Base-by-base conservation (phyloP, 1,140 invertebrate genomes). In the Idris sp. region DNA sequence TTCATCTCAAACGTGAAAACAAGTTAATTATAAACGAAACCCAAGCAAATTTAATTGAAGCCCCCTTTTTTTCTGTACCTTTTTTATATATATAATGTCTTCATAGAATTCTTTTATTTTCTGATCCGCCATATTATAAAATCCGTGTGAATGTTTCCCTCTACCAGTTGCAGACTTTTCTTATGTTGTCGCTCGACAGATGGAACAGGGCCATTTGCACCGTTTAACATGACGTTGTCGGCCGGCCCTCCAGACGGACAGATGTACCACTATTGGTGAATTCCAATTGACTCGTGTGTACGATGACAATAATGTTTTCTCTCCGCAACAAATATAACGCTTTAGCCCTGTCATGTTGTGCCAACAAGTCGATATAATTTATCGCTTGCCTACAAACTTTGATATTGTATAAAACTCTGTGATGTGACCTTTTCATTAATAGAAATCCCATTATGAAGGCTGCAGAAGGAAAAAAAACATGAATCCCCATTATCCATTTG, bases 121-220 rank as follows among this genome's bases (percentile, higher is more conserved):
- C n/a, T n/a, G n/a, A n/a, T 65, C 53, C 53, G 59, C 67, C 65
- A 48, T 51, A 7, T 18, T 59, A 33, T 59, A 16, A 54, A 67
- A 56, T 65, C 40, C 40, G 49, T 74, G 58, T 58, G 58, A 68
- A 67, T 38, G 48, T 48, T 56, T 59, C 15, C 7, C 13, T 13
- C 26, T 36, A 49, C 46, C 64, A 54, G 51, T 65, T 59, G 54
- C 53, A 44, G 49, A 56, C 44, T 68, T 59, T 59, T 68, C 51
- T 61, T 71, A 74, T 44, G 46, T 62, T 25, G 49, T 51, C 38
- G 75, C 59, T n/a, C n/a, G n/a, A n/a, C 71, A 74, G 75, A 77
- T 74, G 75, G 75, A 67, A 67, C 59, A 69, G 53, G 61, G 53
- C 75, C 59, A 77, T 74, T 77, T 77, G 59, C 59, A 41, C 40